Base-by-base conservation (phyloP, 53 echinoderm and acorn worm species). In the Apostichopus leukothele region DNA sequence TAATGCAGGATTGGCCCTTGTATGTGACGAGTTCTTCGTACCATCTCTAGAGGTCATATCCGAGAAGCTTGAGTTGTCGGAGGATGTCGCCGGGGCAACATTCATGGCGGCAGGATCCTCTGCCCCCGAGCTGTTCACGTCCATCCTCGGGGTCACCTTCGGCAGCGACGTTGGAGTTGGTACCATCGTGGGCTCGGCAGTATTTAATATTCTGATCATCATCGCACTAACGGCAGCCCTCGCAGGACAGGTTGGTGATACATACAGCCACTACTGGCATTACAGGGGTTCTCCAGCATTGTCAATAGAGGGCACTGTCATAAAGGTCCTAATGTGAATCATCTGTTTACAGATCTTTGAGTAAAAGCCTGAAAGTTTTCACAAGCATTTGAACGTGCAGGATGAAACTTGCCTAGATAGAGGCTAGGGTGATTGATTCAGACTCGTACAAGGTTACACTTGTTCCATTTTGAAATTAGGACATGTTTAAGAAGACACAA, bases 101-200 rank as follows among this genome's bases (percentile, higher is more conserved):
- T 99, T 99, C 90, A 99, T 99, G 99, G 99, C 99, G 5, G 99
- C 99, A 1, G 99, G 99, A 4, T 99, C 99, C 8, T 99, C 99
- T 26, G 96, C 99, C 6, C 99, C 99, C 0, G 99, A 99, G 83
- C 93, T 99, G 7, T 99, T 99, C 78, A 96, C 95, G 13, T 96
- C 99, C 23, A 89, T 99, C 10, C 88, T 92, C n/a, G 99, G 99
- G 5, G 96, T 99, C 22, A 89, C 92, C 73, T 89, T 91, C 76
- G 89, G 94, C 78, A 99, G 95, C 75, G 99, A 99, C 75, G 96
- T 99, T 7, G 99, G 99, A 5, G 94, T 99, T 51, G 99, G 99
- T 6, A 99, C 99, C 68, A 96, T 99, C 78, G 99, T 99, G 19
- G 99, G 99, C 59, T 99, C 99, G 50, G 99, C 99, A n/a, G 91